Percentiles rank a stretch among this genome's conserved stretches.
Evolutionary conservation across 2,888 invertebrate genomes (phyloP).

Genomic region (Hedychridium roseum): DNA sequence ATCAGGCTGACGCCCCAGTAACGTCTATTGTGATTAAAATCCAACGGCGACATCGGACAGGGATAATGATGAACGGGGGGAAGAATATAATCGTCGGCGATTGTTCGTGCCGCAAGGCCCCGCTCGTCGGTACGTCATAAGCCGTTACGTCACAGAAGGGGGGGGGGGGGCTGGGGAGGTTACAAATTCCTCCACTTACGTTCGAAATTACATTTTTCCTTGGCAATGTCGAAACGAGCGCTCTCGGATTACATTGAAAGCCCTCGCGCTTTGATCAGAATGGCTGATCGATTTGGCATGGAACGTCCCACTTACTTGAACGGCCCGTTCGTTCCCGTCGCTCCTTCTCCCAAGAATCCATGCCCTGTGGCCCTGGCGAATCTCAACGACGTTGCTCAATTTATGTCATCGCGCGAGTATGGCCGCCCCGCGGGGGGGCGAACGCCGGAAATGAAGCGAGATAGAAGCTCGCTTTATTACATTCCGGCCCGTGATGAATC

Average conservation of each 20-base stretch:
- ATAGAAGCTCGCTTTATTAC: slow-evolving; percentile 31
- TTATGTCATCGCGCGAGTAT: slow-evolving; percentile 29
- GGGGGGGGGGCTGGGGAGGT: too few relatives aligned
- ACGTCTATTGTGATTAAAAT: too few relatives aligned
- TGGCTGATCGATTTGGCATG: slow-evolving; percentile 44
- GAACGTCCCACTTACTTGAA: slow-evolving; percentile 36
- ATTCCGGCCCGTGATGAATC: slow-evolving; percentile 34
- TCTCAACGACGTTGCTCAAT: slow-evolving; percentile 37
- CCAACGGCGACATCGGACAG: too few relatives aligned
- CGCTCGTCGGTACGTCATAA: too few relatives aligned
- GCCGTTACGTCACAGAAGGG: too few relatives aligned
- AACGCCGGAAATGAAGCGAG: slow-evolving; percentile 22
- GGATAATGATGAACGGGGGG: too few relatives aligned
- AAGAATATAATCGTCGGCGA: too few relatives aligned
- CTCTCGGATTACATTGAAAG: slow-evolving; percentile 36
- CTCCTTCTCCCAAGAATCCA: background rate
- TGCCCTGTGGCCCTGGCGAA: slow-evolving; percentile 18
- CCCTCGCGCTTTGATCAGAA: slow-evolving; percentile 38
- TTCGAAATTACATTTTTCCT: slow-evolving; percentile 46
- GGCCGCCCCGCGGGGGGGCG: slow-evolving; percentile 6
- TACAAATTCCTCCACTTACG: slow-evolving; percentile 44
- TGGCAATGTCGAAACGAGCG: slow-evolving; percentile 29
- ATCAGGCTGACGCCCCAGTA: too few relatives aligned
- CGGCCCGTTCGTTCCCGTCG: slow-evolving; percentile 23
- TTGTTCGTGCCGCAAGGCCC: too few relatives aligned